phyloP scores from a whole-genome alignment of 2,797 vertebrate genomes.

The Sciurus vulgaris region DNA sequence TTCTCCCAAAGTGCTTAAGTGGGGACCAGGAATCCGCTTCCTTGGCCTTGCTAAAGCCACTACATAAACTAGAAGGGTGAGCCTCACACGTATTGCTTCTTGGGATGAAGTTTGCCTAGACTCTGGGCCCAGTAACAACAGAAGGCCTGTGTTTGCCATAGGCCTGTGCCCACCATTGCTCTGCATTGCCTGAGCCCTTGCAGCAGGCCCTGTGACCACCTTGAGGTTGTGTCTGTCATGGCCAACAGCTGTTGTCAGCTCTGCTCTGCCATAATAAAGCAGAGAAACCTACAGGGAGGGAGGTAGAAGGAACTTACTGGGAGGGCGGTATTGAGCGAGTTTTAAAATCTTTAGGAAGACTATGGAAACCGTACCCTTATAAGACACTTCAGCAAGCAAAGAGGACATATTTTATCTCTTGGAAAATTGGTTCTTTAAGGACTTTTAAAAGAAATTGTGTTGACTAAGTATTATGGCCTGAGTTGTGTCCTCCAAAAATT shows the following conservation, averaged over 20 bases:
- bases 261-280: background rate
- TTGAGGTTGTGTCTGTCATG: background rate
- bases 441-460: constrained; percentile 27
- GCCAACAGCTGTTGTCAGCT: background rate
- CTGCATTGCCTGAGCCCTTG: background rate
- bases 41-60: background rate
- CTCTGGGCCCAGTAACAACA: background rate
- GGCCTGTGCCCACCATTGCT: background rate
- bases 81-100: background rate
- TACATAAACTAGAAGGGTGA: background rate
- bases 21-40: background rate
- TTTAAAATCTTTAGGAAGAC: constrained; percentile 40
- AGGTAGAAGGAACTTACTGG: background rate
- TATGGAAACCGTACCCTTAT: background rate
- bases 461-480: background rate
- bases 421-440: constrained; percentile 45
- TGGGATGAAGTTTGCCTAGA: background rate
- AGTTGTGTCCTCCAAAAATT: background rate
- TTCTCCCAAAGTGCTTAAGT: constrained; percentile 26
- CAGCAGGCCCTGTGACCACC: background rate
- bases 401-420: constrained; percentile 19
- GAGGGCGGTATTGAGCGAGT: background rate
- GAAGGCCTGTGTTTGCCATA: background rate
- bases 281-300: background rate
- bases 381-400: constrained; percentile 51